A percentile compares a stretch with the other conserved stretches of the same genome.
phyloP scores from a whole-genome alignment of 2,113 vertebrate species.

The Tylochromis polylepis region DNA sequence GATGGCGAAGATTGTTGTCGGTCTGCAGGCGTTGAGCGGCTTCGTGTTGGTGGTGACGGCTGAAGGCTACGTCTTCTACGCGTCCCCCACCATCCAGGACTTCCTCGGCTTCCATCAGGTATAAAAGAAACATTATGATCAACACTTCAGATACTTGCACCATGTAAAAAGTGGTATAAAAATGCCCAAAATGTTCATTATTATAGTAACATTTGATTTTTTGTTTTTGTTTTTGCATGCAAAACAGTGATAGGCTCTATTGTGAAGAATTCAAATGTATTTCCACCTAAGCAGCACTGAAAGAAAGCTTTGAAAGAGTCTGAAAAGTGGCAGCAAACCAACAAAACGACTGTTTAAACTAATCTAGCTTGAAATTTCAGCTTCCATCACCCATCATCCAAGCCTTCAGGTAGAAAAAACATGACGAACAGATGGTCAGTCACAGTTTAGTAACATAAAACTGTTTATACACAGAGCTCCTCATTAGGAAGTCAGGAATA shows the following conservation, averaged over 20 bases:
- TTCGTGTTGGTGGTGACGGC: slow-evolving; percentile 77
- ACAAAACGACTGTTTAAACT: not conserved
- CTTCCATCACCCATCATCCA: not conserved
- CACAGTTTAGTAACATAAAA: not conserved
- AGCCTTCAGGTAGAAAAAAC: not conserved
- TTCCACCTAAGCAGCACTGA: not conserved
- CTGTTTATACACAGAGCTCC: not conserved
- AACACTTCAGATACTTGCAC: not conserved
- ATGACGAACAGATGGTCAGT: not conserved
- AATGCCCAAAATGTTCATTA: not conserved
- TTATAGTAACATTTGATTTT: not conserved
- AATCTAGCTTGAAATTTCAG: not conserved
- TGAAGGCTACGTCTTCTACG: slow-evolving; percentile 76
- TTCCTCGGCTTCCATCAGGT: slow-evolving; percentile 79
- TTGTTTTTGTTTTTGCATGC: not conserved
- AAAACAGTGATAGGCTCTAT: not conserved
- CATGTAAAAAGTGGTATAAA: not conserved
- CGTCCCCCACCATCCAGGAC: slow-evolving; percentile 74
- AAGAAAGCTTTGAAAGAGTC: not conserved
- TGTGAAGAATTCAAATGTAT: not conserved
- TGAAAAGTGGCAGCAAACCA: not conserved
- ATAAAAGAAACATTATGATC: not conserved
- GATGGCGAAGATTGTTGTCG: not conserved
- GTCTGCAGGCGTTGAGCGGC: slow-evolving; percentile 69
- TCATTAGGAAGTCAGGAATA: not conserved